Evolutionary conservation across 2,888 invertebrate species (phyloP), one percentile per base, ranked within the genome.

Genomic region (Oegoconia quadripuncta): DNA sequence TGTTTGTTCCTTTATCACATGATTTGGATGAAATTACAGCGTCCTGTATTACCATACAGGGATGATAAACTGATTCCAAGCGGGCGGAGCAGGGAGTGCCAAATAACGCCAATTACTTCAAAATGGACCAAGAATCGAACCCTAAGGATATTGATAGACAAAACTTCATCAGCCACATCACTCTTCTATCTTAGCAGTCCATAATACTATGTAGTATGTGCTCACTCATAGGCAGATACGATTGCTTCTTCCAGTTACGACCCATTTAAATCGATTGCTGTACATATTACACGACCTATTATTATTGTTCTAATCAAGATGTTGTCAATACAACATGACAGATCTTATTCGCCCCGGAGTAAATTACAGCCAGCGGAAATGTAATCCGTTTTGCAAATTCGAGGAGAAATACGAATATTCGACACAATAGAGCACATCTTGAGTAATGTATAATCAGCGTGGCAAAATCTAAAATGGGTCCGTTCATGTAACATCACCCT

Each of bases 391-490:
- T 69, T 61, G 53, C 62, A 69, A 66, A 67, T 23, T 61, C 64
- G 66, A 65, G 60, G 55, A 57, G 64, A 64, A 69, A 69, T 67
- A 67, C 64, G 64, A 67, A 73, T 69, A 68, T 70, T 59, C 59
- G 69, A 60, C 65, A 77, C 74, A 76, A 75, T 72, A 54, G 69
- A 59, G 58, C 57, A 59, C 61, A 66, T 75, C 71, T 74, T 72
- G 74, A 74, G 70, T 74, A 73, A 77, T 73, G 64, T 70, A 67
- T 71, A 73, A 79, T 80, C 75, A 73, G 69, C 59, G 68, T 69
- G 67, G 69, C 70, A 68, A 74, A 74, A 78, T 74, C 76, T 74
- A 66, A 72, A 79, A 72, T 66, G 76, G 72, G 67, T 70, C 68
- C 65, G 66, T 63, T 76, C 74, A 68, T 73, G 76, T 68, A 71